A percentile compares a stretch with the other conserved stretches of the same genome.
phyloP scores from a whole-genome alignment of 2,888 invertebrate genomes.

The Amphiduros pacificus region DNA sequence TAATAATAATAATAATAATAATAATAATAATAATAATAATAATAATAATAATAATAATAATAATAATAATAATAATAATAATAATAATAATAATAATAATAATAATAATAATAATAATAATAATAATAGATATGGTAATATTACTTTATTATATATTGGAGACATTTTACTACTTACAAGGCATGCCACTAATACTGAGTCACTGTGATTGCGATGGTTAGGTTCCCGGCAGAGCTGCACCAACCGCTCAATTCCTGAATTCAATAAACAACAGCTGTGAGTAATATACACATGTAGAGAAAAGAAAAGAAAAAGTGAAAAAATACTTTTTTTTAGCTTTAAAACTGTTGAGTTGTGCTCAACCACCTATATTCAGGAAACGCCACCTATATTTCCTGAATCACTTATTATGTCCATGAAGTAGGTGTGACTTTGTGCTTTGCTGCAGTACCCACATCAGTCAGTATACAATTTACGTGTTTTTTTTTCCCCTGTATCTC shows the following conservation, averaged over 20 bases:
- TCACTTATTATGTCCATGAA: too few species aligned
- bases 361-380: too few species aligned
- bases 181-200: conserved; percentile 71
- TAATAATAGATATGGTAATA: not conserved
- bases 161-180: conserved; percentile 61
- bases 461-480: too few species aligned
- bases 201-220: conserved; percentile 68
- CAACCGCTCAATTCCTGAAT: conserved; percentile 48
- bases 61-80: not conserved
- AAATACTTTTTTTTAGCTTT: too few species aligned
- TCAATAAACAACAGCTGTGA: too few species aligned
- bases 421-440: too few species aligned
- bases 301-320: too few species aligned
- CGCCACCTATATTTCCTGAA: too few species aligned
- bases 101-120: not conserved
- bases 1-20: not conserved
- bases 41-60: not conserved
- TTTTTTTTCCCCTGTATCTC: too few species aligned
- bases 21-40: not conserved
- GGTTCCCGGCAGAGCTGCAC: conserved; percentile 72
- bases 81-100: not conserved
- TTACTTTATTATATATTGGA: not conserved
- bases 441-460: too few species aligned
- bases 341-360: too few species aligned
- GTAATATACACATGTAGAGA: too few species aligned